A percentile compares a stretch with the other conserved stretches of the same genome.
Conservation (phyloP, 2,113 vertebrate species). For the Brachyhypopomus occidentalis region DNA sequence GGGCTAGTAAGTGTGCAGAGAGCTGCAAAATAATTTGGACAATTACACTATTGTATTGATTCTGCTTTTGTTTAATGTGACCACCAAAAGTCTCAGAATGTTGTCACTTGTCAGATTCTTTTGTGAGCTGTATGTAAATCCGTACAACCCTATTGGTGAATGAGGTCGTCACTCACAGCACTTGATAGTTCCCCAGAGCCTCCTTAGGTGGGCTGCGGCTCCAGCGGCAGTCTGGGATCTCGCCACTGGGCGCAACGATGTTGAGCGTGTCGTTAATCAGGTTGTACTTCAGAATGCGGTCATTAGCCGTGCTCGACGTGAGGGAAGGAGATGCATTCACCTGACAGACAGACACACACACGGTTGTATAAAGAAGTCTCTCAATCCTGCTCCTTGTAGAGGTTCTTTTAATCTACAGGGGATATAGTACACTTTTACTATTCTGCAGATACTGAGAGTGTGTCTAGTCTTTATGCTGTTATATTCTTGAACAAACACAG, state of each 20-base stretch:
- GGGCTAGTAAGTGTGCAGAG: too few relatives aligned
- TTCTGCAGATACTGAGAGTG: not conserved
- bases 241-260: constrained; percentile 90
- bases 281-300: constrained; percentile 97
- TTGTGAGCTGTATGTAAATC: not conserved
- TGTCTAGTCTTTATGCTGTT: constrained; percentile 23
- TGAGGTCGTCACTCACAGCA: constrained; percentile 84
- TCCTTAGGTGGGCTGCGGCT: constrained; percentile 90
- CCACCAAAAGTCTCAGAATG: not conserved
- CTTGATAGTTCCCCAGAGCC: constrained; percentile 91
- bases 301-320: constrained; percentile 96
- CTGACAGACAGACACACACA: constrained; percentile 64
- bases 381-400: not conserved
- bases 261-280: constrained; percentile 97
- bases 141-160: constrained; percentile 13
- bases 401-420: constrained; percentile 47
- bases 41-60: too few relatives aligned
- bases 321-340: constrained; percentile 97
- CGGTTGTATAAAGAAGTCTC: not conserved
- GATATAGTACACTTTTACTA: constrained; percentile 33
- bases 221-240: constrained; percentile 94
- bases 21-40: too few relatives aligned
- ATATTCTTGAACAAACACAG: not conserved
- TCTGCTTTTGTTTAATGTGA: too few relatives aligned
- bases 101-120: not conserved